Base-by-base conservation (phyloP, 2,113 vertebrate genomes). In the Pterocles orientalis region DNA sequence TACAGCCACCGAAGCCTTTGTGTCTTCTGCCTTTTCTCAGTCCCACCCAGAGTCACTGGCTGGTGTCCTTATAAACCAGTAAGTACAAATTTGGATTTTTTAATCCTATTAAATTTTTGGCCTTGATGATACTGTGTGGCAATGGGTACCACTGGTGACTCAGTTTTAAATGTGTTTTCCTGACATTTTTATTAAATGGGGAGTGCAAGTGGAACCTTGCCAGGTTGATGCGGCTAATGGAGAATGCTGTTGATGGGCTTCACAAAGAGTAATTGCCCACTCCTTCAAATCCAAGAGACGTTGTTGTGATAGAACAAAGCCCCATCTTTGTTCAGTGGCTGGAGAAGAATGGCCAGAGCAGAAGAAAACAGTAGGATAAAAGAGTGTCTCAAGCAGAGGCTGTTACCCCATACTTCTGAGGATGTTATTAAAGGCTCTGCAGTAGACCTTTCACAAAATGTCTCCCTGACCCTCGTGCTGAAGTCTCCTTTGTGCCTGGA, bases 361-460 rank as follows among this genome's bases (percentile, higher is more conserved):
- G 91, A 71, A 95, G 88, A 58, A 95, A 96, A 91, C 73, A 92
- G 81, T 77, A 82, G 86, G 86, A 92, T 76, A 86, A 89, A 92
- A 90, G 87, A 86, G 17, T 64, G 61, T 94, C 75, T 94, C 77
- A 82, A 88, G 78, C 88, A 89, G 68, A 94, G 90, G 71, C 82
- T 89, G 56, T 78, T 96, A 64, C 66, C 68, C 94, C 82, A 91
- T 56, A 26, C 61, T 95, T 91, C 87, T 83, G 89, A 83, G 90
- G 73, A 71, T 62, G 69, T 47, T 90, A 86, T 86, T 95, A 84
- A 81, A 88, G 78, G 62, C 56, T 89, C 62, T 83, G 86, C 70
- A 91, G 80, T 20, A 94, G 65, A 90, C 65, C 54, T 91, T 82
- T 81, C 1, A 0, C 0, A 2, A 95, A 95, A 83, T 73, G 28